Conservation (phyloP, 2,113 vertebrate genomes). For the Microtus pennsylvanicus region DNA sequence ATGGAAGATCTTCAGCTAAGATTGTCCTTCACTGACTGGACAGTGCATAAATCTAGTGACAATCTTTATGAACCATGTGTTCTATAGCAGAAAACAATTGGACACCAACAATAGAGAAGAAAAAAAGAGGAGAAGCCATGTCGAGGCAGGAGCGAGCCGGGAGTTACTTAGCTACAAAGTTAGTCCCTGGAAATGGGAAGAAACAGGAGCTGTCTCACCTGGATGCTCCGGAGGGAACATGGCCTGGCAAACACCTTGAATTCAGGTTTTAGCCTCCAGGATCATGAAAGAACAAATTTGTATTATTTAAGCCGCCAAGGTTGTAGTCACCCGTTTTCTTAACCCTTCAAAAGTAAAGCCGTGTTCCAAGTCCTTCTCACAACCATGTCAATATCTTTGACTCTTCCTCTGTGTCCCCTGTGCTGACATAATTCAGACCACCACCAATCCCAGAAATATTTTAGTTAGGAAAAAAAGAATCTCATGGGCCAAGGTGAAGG, state of each 20-base stretch:
- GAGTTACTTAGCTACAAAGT: too few relatives aligned
- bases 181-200: neutral
- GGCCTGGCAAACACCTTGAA: neutral
- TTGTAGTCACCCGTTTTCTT: neutral
- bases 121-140: too few relatives aligned
- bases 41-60: neutral
- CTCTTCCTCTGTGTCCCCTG: neutral
- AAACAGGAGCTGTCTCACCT: neutral
- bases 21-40: neutral
- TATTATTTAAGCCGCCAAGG: neutral
- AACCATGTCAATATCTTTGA: neutral
- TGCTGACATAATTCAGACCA: neutral
- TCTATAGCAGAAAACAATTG: neutral
- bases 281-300: neutral
- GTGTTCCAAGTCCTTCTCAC: neutral
- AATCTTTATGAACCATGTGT: neutral
- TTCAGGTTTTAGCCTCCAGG: neutral
- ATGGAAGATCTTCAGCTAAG: neutral
- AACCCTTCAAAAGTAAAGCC: neutral
- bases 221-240: neutral
- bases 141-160: neutral
- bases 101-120: neutral
- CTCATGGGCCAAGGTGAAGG: neutral
- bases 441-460: conserved; percentile 28
- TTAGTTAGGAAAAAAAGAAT: neutral